phyloP scores from a whole-genome alignment of 2,797 vertebrate species.

The Ara ararauna region DNA sequence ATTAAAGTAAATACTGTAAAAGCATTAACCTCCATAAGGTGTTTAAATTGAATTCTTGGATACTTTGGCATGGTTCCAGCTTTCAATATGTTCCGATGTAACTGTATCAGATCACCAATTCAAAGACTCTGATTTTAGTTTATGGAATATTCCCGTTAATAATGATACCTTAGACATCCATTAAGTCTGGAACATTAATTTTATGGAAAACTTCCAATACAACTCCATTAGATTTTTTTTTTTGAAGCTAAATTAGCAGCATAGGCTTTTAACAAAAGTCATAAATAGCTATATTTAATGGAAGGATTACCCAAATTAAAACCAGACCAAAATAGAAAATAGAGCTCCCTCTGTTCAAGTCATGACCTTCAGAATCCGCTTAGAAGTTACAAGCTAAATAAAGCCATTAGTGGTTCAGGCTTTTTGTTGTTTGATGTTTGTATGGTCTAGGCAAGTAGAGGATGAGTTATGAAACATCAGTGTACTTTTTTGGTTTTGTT shows the following conservation, averaged over 20 bases:
- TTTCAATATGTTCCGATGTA: conserved; percentile 78
- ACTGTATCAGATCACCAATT: conserved; percentile 80
- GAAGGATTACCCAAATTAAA: conserved; percentile 80
- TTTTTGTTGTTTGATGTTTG: conserved; percentile 39
- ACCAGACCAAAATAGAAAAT: conserved; percentile 81
- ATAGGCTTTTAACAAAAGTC: conserved; percentile 83
- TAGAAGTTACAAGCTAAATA: conserved; percentile 22
- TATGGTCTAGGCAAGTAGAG: background rate
- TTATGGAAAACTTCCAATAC: conserved; percentile 83
- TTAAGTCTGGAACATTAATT: conserved; percentile 84
- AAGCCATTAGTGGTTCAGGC: conserved; percentile 22
- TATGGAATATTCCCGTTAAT: conserved; percentile 82
- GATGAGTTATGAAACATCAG: background rate
- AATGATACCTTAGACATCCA: conserved; percentile 83
- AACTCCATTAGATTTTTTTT: conserved; percentile 81
- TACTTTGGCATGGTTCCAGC: conserved; percentile 79
- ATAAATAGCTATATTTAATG: conserved; percentile 82
- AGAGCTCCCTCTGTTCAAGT: conserved; percentile 64
- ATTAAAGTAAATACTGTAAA: conserved; percentile 79
- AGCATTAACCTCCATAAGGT: conserved; percentile 80
- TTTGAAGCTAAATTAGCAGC: conserved; percentile 77
- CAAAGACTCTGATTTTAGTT: conserved; percentile 77
- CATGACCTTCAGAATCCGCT: conserved; percentile 75
- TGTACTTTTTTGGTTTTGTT: background rate
- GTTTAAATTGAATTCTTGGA: conserved; percentile 82